Percentiles rank a stretch among this genome's conserved stretches.
Conservation (phyloP, 2,888 invertebrate genomes). For the Macropis europaea region DNA sequence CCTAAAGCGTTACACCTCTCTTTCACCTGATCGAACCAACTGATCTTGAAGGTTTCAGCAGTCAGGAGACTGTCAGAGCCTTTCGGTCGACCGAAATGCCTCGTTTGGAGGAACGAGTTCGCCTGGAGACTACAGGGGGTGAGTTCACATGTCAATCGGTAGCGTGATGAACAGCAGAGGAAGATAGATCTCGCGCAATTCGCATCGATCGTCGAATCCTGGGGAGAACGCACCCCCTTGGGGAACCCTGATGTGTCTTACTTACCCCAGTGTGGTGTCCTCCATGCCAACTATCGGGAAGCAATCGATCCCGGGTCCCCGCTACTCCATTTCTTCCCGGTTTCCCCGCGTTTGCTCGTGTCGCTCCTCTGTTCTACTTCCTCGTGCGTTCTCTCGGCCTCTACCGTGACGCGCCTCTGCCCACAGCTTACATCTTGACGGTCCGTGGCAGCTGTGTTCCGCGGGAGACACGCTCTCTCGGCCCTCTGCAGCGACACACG, state of each 20-base stretch:
- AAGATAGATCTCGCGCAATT: constrained; percentile 9
- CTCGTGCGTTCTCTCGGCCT: constrained; percentile 35
- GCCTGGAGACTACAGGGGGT: background rate
- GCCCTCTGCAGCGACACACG: constrained; percentile 53
- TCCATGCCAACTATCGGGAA: constrained; percentile 61
- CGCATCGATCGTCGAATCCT: constrained; percentile 28
- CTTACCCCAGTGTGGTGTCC: constrained; percentile 63
- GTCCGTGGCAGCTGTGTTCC: constrained; percentile 50
- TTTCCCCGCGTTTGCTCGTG: constrained; percentile 4
- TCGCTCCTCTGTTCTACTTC: background rate
- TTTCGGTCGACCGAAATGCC: too few relatives aligned
- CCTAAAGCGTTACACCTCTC: too few relatives aligned
- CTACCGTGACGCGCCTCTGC: constrained; percentile 43
- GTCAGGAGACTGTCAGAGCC: too few relatives aligned
- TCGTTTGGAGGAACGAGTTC: too few relatives aligned
- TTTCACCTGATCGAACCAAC: too few relatives aligned
- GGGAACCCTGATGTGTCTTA: constrained; percentile 25
- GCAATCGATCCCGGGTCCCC: constrained; percentile 61
- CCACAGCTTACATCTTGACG: constrained; percentile 61
- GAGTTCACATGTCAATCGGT: background rate
- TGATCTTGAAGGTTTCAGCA: too few relatives aligned
- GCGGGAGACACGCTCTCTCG: constrained; percentile 59
- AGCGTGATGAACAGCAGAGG: background rate
- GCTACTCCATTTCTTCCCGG: constrained; percentile 34
- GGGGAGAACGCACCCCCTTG: constrained; percentile 7